Conservation (phyloP, 2,113 vertebrate genomes). For the Uria aalge region DNA sequence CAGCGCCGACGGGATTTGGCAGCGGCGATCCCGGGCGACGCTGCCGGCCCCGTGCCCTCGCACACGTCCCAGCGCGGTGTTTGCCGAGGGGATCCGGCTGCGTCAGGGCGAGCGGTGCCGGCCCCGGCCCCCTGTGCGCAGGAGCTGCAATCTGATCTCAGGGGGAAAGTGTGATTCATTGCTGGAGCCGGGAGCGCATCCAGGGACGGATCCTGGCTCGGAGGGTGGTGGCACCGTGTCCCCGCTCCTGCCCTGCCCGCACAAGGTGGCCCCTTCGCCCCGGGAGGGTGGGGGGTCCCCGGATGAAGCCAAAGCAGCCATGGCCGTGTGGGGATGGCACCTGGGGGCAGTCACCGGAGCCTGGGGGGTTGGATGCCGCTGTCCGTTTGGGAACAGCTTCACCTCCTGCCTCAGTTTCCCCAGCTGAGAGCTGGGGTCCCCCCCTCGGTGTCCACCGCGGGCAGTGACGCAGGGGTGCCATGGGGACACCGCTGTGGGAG, state of each 20-base stretch:
- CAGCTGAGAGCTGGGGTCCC: not conserved
- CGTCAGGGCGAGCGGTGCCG: fast-evolving
- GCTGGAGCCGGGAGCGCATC: not conserved
- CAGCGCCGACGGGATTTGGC: fast-evolving
- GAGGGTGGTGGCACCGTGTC: not conserved
- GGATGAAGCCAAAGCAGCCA: fast-evolving
- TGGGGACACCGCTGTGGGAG: not conserved
- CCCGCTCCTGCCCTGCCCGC: not conserved
- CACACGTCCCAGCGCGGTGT: fast-evolving
- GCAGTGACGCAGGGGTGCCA: not conserved
- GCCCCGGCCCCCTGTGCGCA: fast-evolving
- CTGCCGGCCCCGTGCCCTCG: fast-evolving
- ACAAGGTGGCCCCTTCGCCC: fast-evolving
- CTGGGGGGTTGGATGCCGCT: fast-evolving
- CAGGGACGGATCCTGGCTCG: not conserved
- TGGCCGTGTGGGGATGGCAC: not conserved
- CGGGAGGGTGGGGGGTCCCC: fast-evolving
- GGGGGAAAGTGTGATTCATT: constrained; percentile 13
- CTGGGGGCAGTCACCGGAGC: fast-evolving
- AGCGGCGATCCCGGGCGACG: fast-evolving
- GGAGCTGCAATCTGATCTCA: not conserved
- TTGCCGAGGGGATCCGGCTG: not conserved
- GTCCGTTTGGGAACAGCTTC: not conserved
- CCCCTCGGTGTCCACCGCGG: fast-evolving
- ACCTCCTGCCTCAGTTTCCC: not conserved